phyloP scores from a whole-genome alignment of 2,888 invertebrate species.

The Cremastobaeus sp. region DNA sequence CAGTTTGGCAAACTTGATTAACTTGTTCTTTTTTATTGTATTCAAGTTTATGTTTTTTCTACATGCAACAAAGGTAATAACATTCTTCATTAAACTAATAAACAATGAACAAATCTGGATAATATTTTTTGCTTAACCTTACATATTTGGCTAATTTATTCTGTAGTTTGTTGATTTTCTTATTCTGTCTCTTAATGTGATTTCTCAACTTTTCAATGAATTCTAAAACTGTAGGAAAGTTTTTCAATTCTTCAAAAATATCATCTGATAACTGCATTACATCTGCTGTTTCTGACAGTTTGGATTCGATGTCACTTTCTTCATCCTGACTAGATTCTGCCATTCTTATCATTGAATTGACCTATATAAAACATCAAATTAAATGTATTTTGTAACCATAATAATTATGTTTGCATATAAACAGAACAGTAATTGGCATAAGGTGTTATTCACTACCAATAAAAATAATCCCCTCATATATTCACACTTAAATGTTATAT shows the following conservation, averaged over 20 bases:
- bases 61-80: background rate
- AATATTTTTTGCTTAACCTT: too few relatives aligned
- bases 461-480: too few relatives aligned
- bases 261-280: slow-evolving; percentile 59
- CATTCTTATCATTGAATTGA: slow-evolving; percentile 12
- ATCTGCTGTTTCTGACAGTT: slow-evolving; percentile 24
- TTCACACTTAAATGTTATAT: too few relatives aligned
- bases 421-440: too few relatives aligned
- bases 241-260: slow-evolving; percentile 77
- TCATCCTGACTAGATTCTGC: slow-evolving; percentile 33
- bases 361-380: too few relatives aligned
- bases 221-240: slow-evolving; percentile 79
- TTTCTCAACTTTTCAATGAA: slow-evolving; percentile 81
- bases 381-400: too few relatives aligned
- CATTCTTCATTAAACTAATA: slow-evolving; percentile 23
- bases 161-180: slow-evolving; percentile 81
- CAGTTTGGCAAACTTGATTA: slow-evolving; percentile 67
- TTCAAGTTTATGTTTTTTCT: slow-evolving; percentile 44
- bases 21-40: background rate
- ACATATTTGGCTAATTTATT: slow-evolving; percentile 80
- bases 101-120: too few relatives aligned
- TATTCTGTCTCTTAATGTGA: slow-evolving; percentile 81
- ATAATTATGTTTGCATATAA: too few relatives aligned
- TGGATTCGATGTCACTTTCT: slow-evolving; percentile 22
- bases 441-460: too few relatives aligned